Evolutionary conservation across 2,888 invertebrate species (phyloP), one percentile per base, ranked within the genome.

Genomic region (Pardosa pseudoannulata): DNA sequence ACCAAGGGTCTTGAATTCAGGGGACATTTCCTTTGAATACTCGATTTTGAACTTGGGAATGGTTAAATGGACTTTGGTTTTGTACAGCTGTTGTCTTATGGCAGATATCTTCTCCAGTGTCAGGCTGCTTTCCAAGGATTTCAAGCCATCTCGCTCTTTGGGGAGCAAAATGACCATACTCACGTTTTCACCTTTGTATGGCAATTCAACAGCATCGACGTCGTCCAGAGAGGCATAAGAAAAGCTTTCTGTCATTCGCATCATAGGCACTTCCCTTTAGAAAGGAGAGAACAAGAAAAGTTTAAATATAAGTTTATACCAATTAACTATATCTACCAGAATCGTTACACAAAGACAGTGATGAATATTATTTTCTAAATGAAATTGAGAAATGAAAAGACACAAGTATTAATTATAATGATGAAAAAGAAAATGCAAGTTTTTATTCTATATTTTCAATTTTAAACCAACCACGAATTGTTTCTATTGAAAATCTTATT

Each of bases 171-270:
- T 36, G 7, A 89, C 7, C 88, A 89, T 86, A 28, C 73, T 75
- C 19, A 89, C 27, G 29, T 85, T 41, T 36, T 85, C 70, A 16
- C 82, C 87, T 23, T 73, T 82, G 23, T 88, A 89, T 0, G 89
- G 89, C n/a, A 89, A 31, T 46, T 88, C 88, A 28, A 88, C 36
- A 41, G 71, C 80, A 36, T 88, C 39, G n/a, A 81, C 67, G 16
- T 79, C 70, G 3, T 28, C 36, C 0, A 75, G 68, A n/a, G 5
- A 5, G 0, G 83, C 19, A 27, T 82, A 90, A 6, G 83, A 81
- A 31, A 90, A 90, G 32, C 90, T 79, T 9, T 89, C 89, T n/a
- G 89, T 88, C 16, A 89, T 88, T 19, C 72, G 64, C 87, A 87
- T 87, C 56, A 76, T 36, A 3, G 71, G 56, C 13, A 76, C 68